Evolutionary conservation across 30 jellyfish, hydroid and myxozoan genomes (phyloP), one percentile per base, ranked within the genome.

Genomic region (Aurelia coerulea): DNA sequence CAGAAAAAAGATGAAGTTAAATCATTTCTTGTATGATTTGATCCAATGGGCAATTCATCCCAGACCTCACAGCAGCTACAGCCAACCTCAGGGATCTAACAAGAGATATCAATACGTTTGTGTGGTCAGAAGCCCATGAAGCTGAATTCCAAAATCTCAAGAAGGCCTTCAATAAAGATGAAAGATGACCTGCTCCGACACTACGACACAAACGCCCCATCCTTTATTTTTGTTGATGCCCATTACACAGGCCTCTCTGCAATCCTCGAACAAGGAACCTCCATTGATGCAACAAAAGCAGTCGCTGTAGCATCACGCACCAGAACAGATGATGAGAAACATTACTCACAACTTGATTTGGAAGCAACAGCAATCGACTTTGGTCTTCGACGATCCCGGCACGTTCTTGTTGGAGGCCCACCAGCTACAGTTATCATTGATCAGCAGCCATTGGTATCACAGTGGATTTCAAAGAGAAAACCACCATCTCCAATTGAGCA

Each of bases 301-400:
- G 90, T 74, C 29, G 94, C 91, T 19, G 4, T 74, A 7, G 92
- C 90, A 65, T 65, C 37, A 7, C 58, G 75, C 5, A 46, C 94
- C 52, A 85, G 92, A 5, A 75, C 59, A 0, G 62, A 35, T 31
- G 72, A 73, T 8, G 91, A 85, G 64, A 74, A 41, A 54, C 2
- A 58, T 14, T 85, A 85, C 34, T 35, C 94, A 0, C 91, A 85
- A 74, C 72, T 85, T 11, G 91, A 85, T 62, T 74, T 85, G 72
- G 85, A 85, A 60, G 94, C 94, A 33, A 18, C 70, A 29, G 76
- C 83, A 8, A 31, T 72, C 41, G 94, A 85, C 65, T 85, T 85
- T 39, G 90, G 83, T 18, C 84, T 56, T 23, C 71, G 75, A 9
- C 83, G 68, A 51, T 85, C 53, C 85, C 71, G 84, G 2, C 73